Base-by-base conservation (phyloP, 2,797 vertebrate genomes). In the Aldrovandia affinis region DNA sequence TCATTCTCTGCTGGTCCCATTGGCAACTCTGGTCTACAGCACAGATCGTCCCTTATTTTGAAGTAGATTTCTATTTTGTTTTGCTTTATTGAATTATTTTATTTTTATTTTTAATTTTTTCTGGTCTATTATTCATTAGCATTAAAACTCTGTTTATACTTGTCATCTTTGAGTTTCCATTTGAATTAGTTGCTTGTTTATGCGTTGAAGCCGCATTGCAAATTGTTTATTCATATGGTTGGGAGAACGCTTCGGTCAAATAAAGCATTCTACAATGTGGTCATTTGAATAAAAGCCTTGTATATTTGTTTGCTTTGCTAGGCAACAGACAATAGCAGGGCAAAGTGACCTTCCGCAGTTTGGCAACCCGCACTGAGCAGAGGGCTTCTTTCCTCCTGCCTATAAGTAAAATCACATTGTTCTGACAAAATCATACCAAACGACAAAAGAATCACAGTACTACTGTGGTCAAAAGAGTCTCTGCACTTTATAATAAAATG, bases 1-100 rank as follows among this genome's bases (percentile, higher is more conserved):
- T 20, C 55, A 18, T 0, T 63, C 61, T 63, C 25, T 63, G 3
- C 61, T 28, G n/a, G 61, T n/a, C n/a, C 61, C 61, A 63, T 22
- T 0, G 7, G 61, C n/a, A 28, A 3, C 22, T n/a, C 22, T 10
- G 7, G 25, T 25, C 8, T 22, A 30, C 25, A 96, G 73, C 85
- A 96, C 96, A 83, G 96, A 96, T 83, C 96, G 96, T 88, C 96
- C 95, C 94, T 96, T 96, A 94, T 96, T 57, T 3, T 57, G 55
- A 3, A 6, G 47, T 5, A 50, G 47, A 50, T 50, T 50, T 50
- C 6, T 12, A 50, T 50, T n/a, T 12, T 50, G 55, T 57, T 2
- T 2, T 20, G 55, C 18, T 57, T 57, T 15, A 15, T 3, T 57
- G 2, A 15, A 15, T 20, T 14, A 15, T 20, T 20, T 57, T 57